phyloP scores from a whole-genome alignment of 2,113 vertebrate species.

The Microtus pennsylvanicus region DNA sequence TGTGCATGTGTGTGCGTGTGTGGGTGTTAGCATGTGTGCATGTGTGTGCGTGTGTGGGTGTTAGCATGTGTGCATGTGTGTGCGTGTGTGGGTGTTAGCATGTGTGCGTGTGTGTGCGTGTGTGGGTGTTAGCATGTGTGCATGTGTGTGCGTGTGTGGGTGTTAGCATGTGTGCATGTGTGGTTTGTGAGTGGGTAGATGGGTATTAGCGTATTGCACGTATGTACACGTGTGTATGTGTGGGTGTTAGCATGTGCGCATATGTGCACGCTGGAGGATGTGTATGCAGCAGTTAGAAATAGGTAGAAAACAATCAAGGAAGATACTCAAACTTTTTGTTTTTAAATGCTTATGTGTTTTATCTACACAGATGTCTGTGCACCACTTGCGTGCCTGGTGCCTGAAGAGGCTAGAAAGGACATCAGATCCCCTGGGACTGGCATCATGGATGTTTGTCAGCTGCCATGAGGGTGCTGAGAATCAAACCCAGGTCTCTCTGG shows the following conservation, averaged over 20 bases:
- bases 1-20: neutral
- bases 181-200: neutral
- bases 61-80: neutral
- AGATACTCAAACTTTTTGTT: neutral
- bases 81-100: no score
- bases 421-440: neutral
- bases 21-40: neutral
- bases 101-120: neutral
- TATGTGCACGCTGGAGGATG: no score
- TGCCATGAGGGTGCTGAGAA: no score
- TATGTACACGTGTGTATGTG: neutral
- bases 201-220: neutral
- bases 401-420: neutral
- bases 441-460: neutral
- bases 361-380: neutral
- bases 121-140: no score
- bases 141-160: no score
- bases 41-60: neutral
- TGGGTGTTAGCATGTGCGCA: neutral
- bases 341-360: neutral
- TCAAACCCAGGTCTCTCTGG: neutral
- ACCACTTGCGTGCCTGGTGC: neutral
- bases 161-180: neutral
- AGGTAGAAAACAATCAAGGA: no score
- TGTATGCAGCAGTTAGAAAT: neutral